Conservation (phyloP, 1,140 invertebrate genomes). For the Drosophila serrata region DNA sequence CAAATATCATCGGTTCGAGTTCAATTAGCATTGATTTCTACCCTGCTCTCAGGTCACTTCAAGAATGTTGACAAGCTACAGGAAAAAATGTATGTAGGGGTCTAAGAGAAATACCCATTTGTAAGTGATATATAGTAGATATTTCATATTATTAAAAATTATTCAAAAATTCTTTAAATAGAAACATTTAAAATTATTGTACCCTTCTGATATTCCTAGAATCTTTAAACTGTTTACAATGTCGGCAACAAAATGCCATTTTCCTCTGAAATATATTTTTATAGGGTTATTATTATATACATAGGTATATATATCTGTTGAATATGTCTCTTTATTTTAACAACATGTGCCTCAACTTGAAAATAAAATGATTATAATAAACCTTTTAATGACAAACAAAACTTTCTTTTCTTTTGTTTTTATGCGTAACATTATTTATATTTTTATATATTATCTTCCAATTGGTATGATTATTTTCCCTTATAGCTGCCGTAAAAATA, state of each 20-base stretch:
- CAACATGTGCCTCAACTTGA: no score
- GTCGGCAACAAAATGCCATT: neutral
- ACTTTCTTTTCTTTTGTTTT: neutral
- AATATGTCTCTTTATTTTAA: neutral
- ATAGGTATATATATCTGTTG: neutral
- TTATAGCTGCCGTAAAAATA: neutral
- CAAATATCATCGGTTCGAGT: conserved; percentile 58
- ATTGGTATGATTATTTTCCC: neutral
- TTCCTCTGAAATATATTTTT: neutral
- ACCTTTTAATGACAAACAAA: neutral
- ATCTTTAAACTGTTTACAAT: neutral
- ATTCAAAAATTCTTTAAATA: neutral
- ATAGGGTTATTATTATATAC: neutral
- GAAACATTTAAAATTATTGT: neutral
- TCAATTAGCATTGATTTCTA: conserved; percentile 82
- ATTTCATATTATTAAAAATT: neutral
- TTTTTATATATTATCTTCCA: neutral
- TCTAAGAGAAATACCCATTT: neutral
- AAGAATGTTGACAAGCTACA: conserved; percentile 21
- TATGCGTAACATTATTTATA: neutral
- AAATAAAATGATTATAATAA: neutral
- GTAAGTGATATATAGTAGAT: neutral
- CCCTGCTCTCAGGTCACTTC: conserved; percentile 58
- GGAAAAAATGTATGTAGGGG: neutral
- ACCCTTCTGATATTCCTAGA: neutral